phyloP scores from a whole-genome alignment of 2,113 vertebrate genomes.

The Myanophis thanlyinensis region DNA sequence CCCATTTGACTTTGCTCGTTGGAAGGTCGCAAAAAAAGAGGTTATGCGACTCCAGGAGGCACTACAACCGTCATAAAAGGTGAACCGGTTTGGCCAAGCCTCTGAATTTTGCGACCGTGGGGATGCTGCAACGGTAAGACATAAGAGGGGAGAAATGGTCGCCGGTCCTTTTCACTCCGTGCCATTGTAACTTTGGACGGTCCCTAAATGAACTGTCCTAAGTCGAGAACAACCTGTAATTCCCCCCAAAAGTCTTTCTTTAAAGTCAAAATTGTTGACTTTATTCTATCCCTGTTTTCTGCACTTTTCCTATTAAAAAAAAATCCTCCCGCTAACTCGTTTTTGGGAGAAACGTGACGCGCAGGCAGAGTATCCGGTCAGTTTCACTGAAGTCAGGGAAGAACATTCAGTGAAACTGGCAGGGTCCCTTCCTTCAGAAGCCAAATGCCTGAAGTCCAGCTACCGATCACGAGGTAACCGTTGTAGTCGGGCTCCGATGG shows the following conservation, averaged over 20 bases:
- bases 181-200: neutral
- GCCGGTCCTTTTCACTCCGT: too few relatives aligned
- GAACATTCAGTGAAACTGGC: neutral
- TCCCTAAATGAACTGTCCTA: neutral
- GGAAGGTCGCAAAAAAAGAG: neutral
- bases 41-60: neutral
- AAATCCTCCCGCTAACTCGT: neutral
- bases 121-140: too few relatives aligned
- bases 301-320: too few relatives aligned
- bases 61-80: neutral
- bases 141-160: too few relatives aligned
- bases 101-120: too few relatives aligned
- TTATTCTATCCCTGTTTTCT: neutral
- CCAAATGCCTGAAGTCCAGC: neutral
- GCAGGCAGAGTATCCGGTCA: neutral
- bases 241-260: neutral
- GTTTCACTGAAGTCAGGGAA: neutral
- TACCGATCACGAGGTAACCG: slow-evolving; percentile 71
- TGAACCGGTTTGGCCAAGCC: too few relatives aligned
- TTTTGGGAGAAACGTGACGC: neutral
- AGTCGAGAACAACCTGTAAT: neutral
- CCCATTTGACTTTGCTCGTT: neutral
- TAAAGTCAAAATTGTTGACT: neutral
- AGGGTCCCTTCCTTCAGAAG: neutral
- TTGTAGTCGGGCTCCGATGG: slow-evolving; percentile 71